A percentile compares a stretch with the other conserved stretches of the same genome.
These are phyloP conservation scores for Oncorhynchus gorbuscha DNA, from an alignment of 2,113 vertebrate species.

Conservation along the genomic window DNA sequence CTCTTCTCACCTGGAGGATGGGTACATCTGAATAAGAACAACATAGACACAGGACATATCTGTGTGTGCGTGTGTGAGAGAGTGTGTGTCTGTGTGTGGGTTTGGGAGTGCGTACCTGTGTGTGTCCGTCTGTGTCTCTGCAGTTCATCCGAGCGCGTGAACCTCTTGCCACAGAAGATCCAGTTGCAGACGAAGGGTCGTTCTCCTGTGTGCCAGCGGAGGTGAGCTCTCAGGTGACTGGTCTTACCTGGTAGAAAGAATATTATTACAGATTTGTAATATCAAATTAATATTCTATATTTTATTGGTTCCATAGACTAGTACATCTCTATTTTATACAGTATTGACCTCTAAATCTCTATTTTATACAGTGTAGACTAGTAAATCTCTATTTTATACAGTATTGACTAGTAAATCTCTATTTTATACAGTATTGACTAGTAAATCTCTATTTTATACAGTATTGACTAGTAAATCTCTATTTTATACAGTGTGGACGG, in stretches of 20 bases:
- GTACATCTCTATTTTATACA: no score
- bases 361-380: no score
- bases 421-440: no score
- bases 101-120: background rate
- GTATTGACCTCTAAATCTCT: no score
- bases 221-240: constrained; percentile 94
- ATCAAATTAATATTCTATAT: no score
- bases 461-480: no score
- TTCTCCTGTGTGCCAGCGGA: constrained; percentile 98
- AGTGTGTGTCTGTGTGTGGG: background rate
- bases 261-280: no score
- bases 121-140: constrained; percentile 76
- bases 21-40: constrained; percentile 33
- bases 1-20: constrained; percentile 90
- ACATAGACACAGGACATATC: background rate
- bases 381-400: no score
- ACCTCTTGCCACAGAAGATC: constrained; percentile 98
- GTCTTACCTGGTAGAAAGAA: constrained; percentile 69
- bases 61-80: background rate
- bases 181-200: constrained; percentile 98
- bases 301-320: no score
- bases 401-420: no score
- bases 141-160: constrained; percentile 95
- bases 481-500: no score
- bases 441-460: no score